Evolutionary conservation across 2,113 vertebrate species (phyloP), one percentile per base, ranked within the genome.

Genomic region (Dromaius novaehollandiae): DNA sequence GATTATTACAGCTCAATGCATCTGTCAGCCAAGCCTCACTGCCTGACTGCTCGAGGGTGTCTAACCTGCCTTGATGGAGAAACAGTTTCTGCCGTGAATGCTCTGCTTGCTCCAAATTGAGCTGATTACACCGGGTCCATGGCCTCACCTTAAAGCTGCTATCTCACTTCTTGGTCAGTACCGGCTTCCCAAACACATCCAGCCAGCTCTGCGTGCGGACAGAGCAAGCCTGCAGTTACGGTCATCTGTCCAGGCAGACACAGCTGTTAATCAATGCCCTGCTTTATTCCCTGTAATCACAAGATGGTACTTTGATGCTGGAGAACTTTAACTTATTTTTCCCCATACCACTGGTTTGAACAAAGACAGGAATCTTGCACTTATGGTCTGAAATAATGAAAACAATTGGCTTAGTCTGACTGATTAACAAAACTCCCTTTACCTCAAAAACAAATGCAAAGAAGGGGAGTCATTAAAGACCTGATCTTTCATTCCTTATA

Each of bases 321-420:
- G 40, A 80, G 14, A 82, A 26, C 2, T 74, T 86, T 65, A 80
- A 36, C n/a, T 64, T 36, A 14, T 65, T 94, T 85, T 93, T 40
- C 44, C 26, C 13, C 4, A 18, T 2, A 2, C 40, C 0, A 1
- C n/a, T 50, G 16, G 46, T 83, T 69, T 80, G 78, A 95, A 95
- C 76, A 96, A 96, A 95, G 69, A 36, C 85, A 96, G 82, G 86
- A 94, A 93, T 96, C 55, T 51, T 12, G 9, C 50, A 55, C 79
- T 95, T 81, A 30, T 20, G 20, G 26, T 66, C 34, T 86, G 38
- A 90, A 92, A 68, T 77, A 68, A 70, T n/a, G 69, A 92, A 90
- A 95, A 92, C 48, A 91, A 86, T 77, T 69, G 51, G 34, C 14
- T 74, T 61, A 73, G 44, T 21, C 36, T 80, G 38, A 73, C 12